Conservation (phyloP, 2,888 invertebrate genomes). For the Drosophila neonasuta region DNA sequence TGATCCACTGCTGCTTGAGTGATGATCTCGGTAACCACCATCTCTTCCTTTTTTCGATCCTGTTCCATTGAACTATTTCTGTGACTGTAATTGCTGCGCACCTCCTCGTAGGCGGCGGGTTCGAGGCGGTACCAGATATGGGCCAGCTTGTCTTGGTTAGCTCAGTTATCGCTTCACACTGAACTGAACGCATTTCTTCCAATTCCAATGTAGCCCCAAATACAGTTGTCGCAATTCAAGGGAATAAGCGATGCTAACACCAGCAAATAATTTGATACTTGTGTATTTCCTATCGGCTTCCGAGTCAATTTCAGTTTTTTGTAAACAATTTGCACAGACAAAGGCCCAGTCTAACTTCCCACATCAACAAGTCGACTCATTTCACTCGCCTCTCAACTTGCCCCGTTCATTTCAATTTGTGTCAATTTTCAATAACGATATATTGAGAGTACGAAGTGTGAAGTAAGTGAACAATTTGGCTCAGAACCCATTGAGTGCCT, state of each 20-base stretch:
- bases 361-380: constrained; percentile 49
- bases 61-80: constrained; percentile 20
- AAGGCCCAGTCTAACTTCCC: constrained; percentile 13
- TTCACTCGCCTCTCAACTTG: not conserved
- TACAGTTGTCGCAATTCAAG: constrained; percentile 23
- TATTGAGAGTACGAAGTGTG: constrained; percentile 14
- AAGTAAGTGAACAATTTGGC: constrained; percentile 12
- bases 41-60: constrained; percentile 11
- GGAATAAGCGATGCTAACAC: constrained; percentile 11
- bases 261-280: constrained; percentile 30
- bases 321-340: constrained; percentile 37
- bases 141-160: constrained; percentile 34
- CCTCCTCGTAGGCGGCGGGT: constrained; percentile 58
- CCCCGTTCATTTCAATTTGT: constrained; percentile 43
- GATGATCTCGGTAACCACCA: constrained; percentile 48
- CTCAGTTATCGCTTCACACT: constrained; percentile 37
- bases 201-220: constrained; percentile 4
- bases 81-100: constrained; percentile 20
- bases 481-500: constrained; percentile 4
- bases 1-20: constrained; percentile 54
- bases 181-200: constrained; percentile 9
- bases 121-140: constrained; percentile 37
- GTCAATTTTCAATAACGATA: constrained; percentile 44
- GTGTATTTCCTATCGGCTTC: not conserved
- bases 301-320: not conserved